Evolutionary conservation across 2,113 vertebrate species (phyloP), one percentile per base, ranked within the genome.

Genomic region (Urocynchramus pylzowi): DNA sequence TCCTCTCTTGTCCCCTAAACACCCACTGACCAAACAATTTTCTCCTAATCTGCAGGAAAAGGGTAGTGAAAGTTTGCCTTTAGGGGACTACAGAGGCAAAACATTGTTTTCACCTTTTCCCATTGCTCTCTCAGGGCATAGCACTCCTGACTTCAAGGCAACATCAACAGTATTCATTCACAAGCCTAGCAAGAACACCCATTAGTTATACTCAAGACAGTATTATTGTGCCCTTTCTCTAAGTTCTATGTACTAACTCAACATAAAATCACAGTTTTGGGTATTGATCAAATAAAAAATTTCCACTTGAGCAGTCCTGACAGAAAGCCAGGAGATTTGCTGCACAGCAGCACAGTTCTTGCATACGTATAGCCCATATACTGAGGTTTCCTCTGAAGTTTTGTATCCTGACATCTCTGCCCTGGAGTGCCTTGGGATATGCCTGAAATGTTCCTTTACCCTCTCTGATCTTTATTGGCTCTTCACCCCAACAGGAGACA

Each of bases 301-400:
- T 87, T 84, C 65, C 12, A 31, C 39, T 53, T 0, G 0, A 82
- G 28, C 24, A 63, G 37, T 28, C 49, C 56, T 87, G 85, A 37
- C 9, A 50, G 56, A 75, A 75, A 50, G 24, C 39, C 68, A 56
- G 50, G 59, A 87, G 44, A 49, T 52, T 50, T 65, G 13, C 67
- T 54, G 21, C 61, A 71, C 5, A 54, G 69, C 84, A 78, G 35
- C 52, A 56, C 8, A n/a, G 17, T 35, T 12, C 44, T 57, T 80
- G 70, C 5, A 0, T 53, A 22, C 0, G 0, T 9, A 16, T 16
- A 84, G 41, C 20, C 16, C 16, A 22, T 9, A 23, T 2, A 60
- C 30, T 53, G 41, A 80, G 22, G 14, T 49, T 87, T 27, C 20
- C 73, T 76, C 45, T 82, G 23, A 37, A 69, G 73, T 41, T 79